These are phyloP conservation scores for Periophthalmodon schlosseri DNA, from an alignment of 2,113 vertebrate species.

Conservation along the genomic window DNA sequence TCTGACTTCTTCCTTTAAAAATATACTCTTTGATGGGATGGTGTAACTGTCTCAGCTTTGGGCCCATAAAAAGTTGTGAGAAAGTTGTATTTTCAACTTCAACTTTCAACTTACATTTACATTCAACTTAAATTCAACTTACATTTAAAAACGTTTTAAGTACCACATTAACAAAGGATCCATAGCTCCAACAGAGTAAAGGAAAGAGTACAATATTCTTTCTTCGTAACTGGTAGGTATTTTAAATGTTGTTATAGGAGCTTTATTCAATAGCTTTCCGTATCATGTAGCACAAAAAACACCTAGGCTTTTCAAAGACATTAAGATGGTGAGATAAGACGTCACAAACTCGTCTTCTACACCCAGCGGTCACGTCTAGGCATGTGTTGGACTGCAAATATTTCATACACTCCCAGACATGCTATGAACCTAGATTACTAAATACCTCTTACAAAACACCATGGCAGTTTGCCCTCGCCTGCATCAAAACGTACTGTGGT, in stretches of 20 bases:
- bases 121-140: too few relatives aligned
- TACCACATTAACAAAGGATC: background rate
- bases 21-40: too few relatives aligned
- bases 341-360: slow-evolving; percentile 21
- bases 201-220: background rate
- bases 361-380: slow-evolving; percentile 57
- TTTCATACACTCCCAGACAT: slow-evolving; percentile 44
- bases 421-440: slow-evolving; percentile 16
- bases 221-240: background rate
- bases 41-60: too few relatives aligned
- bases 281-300: slow-evolving; percentile 19
- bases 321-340: slow-evolving; percentile 51
- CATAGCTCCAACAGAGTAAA: background rate
- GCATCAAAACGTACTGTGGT: background rate
- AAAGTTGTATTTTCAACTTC: too few relatives aligned
- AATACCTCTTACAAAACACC: slow-evolving; percentile 10
- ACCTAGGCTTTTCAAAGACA: slow-evolving; percentile 50
- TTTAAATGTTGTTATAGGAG: background rate
- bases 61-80: too few relatives aligned
- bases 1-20: too few relatives aligned
- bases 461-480: background rate
- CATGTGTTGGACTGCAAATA: slow-evolving; percentile 58
- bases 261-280: background rate
- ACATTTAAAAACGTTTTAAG: too few relatives aligned
- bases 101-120: too few relatives aligned